Percentiles rank a stretch among this genome's conserved stretches.
These are phyloP conservation scores for Blennius ocellaris DNA, from an alignment of 2,113 vertebrate species.

Conservation along the genomic window DNA sequence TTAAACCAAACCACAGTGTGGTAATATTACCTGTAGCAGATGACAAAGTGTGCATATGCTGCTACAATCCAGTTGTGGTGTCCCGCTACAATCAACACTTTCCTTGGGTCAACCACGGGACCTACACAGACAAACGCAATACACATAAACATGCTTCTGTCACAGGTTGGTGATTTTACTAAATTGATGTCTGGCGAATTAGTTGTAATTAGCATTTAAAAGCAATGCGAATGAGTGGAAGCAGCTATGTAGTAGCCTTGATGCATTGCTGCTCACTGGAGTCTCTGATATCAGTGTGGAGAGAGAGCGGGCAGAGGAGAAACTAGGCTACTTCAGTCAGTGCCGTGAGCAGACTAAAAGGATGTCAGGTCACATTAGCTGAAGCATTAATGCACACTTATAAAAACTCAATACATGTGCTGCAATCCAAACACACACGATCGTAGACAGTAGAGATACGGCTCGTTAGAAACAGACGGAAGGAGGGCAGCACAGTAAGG, in stretches of 20 bases:
- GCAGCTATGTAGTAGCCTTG: not conserved
- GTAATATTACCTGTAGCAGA: constrained; percentile 93
- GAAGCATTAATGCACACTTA: constrained; percentile 37
- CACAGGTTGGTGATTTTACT: not conserved
- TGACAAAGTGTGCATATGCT: constrained; percentile 97
- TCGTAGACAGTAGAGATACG: no score
- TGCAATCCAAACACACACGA: not conserved
- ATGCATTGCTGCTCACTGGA: constrained; percentile 1
- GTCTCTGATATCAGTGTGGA: constrained; percentile 28
- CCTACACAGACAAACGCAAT: constrained; percentile 76
- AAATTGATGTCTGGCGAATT: not conserved
- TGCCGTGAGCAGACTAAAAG: constrained; percentile 16
- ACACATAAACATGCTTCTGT: constrained; percentile 1
- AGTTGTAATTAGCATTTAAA: not conserved
- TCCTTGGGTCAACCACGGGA: constrained; percentile 92
- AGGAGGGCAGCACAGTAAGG: no score
- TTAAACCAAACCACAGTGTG: not conserved
- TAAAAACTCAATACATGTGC: constrained; percentile 11
- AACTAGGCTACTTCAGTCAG: constrained; percentile 38
- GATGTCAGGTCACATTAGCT: constrained; percentile 62
- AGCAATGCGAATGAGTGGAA: not conserved
- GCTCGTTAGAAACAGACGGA: no score
- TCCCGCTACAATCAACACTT: constrained; percentile 95
- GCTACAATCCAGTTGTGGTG: constrained; percentile 99
- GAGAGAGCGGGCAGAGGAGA: constrained; percentile 26